Evolutionary conservation across 2,797 vertebrate species (phyloP).

Genomic region (Nannoperca obscura): DNA sequence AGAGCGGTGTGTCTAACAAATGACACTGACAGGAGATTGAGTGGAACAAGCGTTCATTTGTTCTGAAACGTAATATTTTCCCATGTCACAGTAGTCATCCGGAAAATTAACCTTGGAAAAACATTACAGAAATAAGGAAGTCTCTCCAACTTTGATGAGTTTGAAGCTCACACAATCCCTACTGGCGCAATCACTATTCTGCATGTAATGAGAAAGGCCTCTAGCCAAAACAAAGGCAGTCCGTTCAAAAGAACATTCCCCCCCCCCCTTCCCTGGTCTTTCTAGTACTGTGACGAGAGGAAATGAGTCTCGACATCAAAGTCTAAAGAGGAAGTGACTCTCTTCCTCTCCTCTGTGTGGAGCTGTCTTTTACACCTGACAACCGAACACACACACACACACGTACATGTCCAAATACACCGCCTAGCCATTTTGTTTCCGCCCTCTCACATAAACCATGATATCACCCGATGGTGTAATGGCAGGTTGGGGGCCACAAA

Average conservation of each 20-base stretch:
- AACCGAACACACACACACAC: constrained; percentile 64
- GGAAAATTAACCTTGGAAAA: constrained; percentile 61
- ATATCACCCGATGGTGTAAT: constrained; percentile 58
- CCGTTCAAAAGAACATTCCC: constrained; percentile 60
- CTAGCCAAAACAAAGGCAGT: constrained; percentile 75
- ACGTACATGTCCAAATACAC: constrained; percentile 16
- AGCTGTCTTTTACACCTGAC: constrained; percentile 71
- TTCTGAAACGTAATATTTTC: constrained; percentile 62
- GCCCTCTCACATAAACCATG: constrained; percentile 35
- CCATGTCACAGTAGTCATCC: constrained; percentile 60
- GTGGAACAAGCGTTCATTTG: constrained; percentile 39
- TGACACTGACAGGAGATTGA: constrained; percentile 38
- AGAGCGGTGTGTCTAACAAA: constrained; percentile 48
- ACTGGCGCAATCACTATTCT: constrained; percentile 56
- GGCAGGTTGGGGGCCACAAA: constrained; percentile 44
- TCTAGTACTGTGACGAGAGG: constrained; percentile 71
- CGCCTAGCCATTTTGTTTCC: constrained; percentile 24
- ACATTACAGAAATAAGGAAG: constrained; percentile 55
- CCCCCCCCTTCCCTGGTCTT: constrained; percentile 51
- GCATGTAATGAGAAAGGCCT: constrained; percentile 69
- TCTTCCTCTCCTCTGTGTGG: constrained; percentile 54
- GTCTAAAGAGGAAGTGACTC: constrained; percentile 73
- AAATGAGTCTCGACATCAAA: constrained; percentile 81
- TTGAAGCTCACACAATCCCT: constrained; percentile 64
- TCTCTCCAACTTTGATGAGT: constrained; percentile 57